phyloP scores from a whole-genome alignment of 2,797 vertebrate genomes.

The Amphiprion clarkii region DNA sequence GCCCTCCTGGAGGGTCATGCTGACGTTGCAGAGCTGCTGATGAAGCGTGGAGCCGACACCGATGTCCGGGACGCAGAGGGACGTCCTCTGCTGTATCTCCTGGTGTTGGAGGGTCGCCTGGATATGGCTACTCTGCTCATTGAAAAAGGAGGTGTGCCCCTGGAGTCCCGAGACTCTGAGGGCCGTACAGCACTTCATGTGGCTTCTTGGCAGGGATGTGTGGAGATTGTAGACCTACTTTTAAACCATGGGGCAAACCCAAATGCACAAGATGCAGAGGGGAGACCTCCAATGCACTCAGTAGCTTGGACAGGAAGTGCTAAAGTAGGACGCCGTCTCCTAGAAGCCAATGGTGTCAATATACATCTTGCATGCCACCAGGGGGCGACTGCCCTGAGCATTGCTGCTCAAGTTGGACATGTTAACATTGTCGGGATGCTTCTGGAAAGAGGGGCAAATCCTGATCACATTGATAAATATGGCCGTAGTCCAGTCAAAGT shows the following conservation, averaged over 20 bases:
- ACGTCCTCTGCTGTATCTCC: constrained; percentile 86
- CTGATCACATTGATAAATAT: constrained; percentile 84
- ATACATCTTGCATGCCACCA: constrained; percentile 86
- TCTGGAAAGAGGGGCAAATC: constrained; percentile 84
- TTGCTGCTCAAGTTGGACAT: constrained; percentile 87
- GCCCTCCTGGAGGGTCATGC: constrained; percentile 81
- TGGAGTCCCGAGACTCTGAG: constrained; percentile 86
- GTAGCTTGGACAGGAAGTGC: constrained; percentile 86
- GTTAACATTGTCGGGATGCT: constrained; percentile 82
- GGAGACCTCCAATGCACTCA: constrained; percentile 86
- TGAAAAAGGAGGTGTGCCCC: constrained; percentile 83
- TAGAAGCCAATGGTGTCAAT: constrained; percentile 70
- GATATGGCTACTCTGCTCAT: constrained; percentile 83
- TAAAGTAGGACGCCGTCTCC: constrained; percentile 75
- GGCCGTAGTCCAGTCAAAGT: constrained; percentile 86
- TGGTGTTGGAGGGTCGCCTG: constrained; percentile 82
- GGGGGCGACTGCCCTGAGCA: constrained; percentile 87
- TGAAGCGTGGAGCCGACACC: constrained; percentile 85
- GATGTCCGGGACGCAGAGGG: constrained; percentile 86
- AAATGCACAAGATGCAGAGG: constrained; percentile 83
- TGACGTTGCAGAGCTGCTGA: constrained; percentile 83
- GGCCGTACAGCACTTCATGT: constrained; percentile 88
- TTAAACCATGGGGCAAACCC: constrained; percentile 83
- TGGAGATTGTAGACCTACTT: constrained; percentile 79
- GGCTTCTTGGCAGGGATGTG: constrained; percentile 85